Base-by-base conservation (phyloP, 2,113 vertebrate species). In the Gasterosteus nipponicus region DNA sequence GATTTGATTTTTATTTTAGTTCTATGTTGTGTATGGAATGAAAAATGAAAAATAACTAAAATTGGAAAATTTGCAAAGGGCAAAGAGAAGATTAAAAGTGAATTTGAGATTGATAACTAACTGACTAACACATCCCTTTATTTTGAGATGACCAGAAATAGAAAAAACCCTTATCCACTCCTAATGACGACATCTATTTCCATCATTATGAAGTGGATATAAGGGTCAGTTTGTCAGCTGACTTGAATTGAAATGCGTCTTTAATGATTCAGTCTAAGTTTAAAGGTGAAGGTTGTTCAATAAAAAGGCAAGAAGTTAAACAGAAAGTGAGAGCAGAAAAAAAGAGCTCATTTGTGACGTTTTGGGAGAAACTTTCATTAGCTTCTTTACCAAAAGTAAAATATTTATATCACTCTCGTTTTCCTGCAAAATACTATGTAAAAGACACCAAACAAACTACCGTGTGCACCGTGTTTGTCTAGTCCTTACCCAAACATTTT, bases 171-270 rank as follows among this genome's bases (percentile, higher is more conserved):
- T 35, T 4, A 35, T 35, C 1, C 3, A 35, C 33, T 35, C 33
- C 33, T 35, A 54, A 26, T 26, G 51, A 16, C 2, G 10, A 54
- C 11, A 3, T 19, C 53, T 60, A 16, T 54, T 33, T 66, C 16
- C 22, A 16, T 42, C 15, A 41, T 7, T 41, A 42, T 62, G 60
- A 59, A 66, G 22, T 54, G 65, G 51, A 80, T 58, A 19, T 18
- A 46, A 31, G 31, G 62, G 58, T 69, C 29, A 46, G 7, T 72
- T 54, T 77, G 47, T 69, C 62, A 64, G 71, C 70, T 67, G 44
- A 75, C 70, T 44, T 62, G 26, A 71, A 76, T 67, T 73, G 31
- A 38, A 26, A 26, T 26, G 16, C 12, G 61, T 73, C 47, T 72
- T 84, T 26, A 69, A 54, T 54, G 63, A 69, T 66, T 75, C 22